phyloP scores from a whole-genome alignment of 2,888 invertebrate species.

The Melikaiella ostensackeni region DNA sequence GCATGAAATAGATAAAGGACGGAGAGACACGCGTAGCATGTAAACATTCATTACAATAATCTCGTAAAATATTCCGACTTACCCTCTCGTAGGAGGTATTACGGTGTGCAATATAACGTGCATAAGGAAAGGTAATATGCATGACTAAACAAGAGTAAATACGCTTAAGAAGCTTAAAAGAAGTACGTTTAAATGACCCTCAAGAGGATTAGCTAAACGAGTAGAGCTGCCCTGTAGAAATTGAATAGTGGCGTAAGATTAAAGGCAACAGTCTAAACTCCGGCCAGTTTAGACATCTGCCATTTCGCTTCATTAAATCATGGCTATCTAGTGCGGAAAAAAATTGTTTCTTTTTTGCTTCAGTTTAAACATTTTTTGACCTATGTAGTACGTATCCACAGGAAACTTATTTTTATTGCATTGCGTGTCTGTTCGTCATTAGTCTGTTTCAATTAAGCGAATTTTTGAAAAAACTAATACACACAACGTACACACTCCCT shows the following conservation, averaged over 20 bases:
- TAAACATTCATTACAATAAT: constrained; percentile 10
- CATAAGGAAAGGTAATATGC: background rate
- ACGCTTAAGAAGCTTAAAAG: background rate
- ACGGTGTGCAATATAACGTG: background rate
- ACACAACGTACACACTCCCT: background rate
- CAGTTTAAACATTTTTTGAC: too few species aligned
- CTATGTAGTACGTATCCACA: too few species aligned
- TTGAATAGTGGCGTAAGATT: background rate
- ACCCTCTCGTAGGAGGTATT: constrained; percentile 15
- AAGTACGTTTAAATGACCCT: background rate
- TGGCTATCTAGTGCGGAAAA: too few species aligned
- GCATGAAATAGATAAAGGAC: background rate
- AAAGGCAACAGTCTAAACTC: background rate
- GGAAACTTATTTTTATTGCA: too few species aligned
- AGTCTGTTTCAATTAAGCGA: constrained; percentile 1
- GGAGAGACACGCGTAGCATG: background rate
- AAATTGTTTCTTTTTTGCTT: too few species aligned
- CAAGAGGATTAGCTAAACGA: background rate
- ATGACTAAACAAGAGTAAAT: background rate
- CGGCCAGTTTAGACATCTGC: background rate
- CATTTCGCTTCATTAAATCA: too few species aligned
- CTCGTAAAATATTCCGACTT: constrained; percentile 1
- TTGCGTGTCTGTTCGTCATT: too few species aligned
- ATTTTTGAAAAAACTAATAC: background rate
- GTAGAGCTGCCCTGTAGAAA: background rate